Conservation (phyloP, 2,797 vertebrate species). For the Lindbergichthys nudifrons region DNA sequence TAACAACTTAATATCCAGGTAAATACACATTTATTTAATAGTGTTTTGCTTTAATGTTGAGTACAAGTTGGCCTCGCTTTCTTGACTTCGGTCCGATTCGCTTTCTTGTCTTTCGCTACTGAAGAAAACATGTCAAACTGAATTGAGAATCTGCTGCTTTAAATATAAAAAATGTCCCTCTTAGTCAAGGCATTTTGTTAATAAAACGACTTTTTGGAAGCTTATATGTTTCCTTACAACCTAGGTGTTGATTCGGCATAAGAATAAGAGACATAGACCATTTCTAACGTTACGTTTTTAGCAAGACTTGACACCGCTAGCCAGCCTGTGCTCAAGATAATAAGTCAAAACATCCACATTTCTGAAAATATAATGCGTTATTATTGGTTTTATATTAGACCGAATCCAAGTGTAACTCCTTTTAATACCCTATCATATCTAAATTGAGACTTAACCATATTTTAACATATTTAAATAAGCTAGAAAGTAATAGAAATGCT, state of each 20-base stretch:
- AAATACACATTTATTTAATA: neutral
- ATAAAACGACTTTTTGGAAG: rapidly evolving
- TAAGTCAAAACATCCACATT: neutral
- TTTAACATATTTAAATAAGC: neutral
- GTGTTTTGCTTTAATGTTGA: too few relatives aligned
- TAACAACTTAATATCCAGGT: neutral
- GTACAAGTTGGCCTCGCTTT: too few relatives aligned
- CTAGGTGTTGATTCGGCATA: neutral
- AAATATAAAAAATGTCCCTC: rapidly evolving
- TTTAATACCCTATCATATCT: rapidly evolving
- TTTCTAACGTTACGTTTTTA: neutral
- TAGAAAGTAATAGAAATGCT: neutral
- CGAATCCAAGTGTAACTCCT: neutral
- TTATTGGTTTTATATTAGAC: rapidly evolving
- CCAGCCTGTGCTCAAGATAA: neutral
- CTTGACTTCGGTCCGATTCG: too few relatives aligned
- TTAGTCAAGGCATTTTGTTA: neutral
- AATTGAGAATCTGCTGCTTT: neutral
- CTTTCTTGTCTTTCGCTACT: neutral
- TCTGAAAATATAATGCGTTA: neutral
- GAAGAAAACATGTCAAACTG: neutral
- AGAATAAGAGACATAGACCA: neutral
- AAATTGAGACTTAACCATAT: rapidly evolving
- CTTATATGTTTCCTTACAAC: rapidly evolving
- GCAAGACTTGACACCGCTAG: neutral